Percentiles rank a stretch among this genome's conserved stretches.
phyloP scores from a whole-genome alignment of 2,113 vertebrate genomes.

The Notothenia rossii region DNA sequence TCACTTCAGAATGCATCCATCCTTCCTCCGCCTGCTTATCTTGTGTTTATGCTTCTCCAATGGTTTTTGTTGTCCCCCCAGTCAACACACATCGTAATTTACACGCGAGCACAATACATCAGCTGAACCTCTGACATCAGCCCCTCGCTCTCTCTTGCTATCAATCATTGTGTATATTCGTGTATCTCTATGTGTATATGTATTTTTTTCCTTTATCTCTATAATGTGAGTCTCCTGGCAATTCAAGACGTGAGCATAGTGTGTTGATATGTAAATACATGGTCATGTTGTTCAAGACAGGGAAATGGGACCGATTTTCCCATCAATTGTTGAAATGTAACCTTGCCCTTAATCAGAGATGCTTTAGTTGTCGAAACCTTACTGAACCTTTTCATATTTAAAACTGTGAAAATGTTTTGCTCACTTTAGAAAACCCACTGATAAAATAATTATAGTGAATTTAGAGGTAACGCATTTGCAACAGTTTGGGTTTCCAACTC shows the following conservation, averaged over 20 bases:
- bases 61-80: conserved; percentile 34
- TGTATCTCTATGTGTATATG: background rate
- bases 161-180: conserved; percentile 7
- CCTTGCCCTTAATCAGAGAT: background rate
- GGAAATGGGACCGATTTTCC: too few species aligned
- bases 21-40: conserved; percentile 33
- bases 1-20: conserved; percentile 14
- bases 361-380: background rate
- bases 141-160: background rate
- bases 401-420: conserved; percentile 1
- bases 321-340: background rate
- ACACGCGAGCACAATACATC: conserved; percentile 32
- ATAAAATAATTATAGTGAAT: conserved; percentile 12
- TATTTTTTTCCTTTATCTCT: conserved; percentile 22
- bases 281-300: background rate
- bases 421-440: background rate
- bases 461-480: conserved; percentile 12
- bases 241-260: background rate
- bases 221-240: background rate
- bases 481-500: background rate
- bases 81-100: conserved; percentile 46
- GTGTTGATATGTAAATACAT: background rate
- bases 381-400: background rate
- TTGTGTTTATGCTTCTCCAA: conserved; percentile 51
- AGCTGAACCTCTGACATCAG: conserved; percentile 2